These are phyloP conservation scores for Ptychochromis oligacanthus DNA, from an alignment of 2,113 vertebrate genomes.

Conservation along the genomic window DNA sequence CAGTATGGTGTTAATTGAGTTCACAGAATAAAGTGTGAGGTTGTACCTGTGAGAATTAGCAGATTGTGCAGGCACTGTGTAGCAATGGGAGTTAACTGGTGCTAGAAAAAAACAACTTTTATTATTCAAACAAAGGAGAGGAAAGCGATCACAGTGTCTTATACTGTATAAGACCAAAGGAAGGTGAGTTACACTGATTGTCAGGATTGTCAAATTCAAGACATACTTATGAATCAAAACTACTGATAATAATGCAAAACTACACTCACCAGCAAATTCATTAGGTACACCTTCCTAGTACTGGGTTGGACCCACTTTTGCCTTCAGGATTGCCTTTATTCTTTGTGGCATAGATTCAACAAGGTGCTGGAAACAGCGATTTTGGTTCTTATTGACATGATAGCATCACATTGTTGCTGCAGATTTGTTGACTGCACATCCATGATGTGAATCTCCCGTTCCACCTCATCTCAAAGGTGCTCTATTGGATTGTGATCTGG, in stretches of 20 bases:
- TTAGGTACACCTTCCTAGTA: neutral
- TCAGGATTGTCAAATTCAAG: neutral
- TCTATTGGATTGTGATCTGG: neutral
- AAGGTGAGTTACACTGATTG: neutral
- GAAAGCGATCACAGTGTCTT: neutral
- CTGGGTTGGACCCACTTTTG: neutral
- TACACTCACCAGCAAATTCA: neutral
- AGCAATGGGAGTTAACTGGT: slow-evolving; percentile 65
- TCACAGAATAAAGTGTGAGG: slow-evolving; percentile 77
- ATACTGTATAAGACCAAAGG: neutral
- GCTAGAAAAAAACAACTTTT: slow-evolving; percentile 32
- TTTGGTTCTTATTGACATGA: neutral
- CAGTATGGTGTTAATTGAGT: slow-evolving; percentile 82
- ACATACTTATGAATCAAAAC: neutral
- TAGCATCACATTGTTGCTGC: neutral
- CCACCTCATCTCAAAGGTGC: too few species aligned
- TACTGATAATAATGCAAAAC: neutral
- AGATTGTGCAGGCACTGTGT: slow-evolving; percentile 54
- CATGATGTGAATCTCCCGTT: neutral
- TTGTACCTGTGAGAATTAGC: slow-evolving; percentile 80
- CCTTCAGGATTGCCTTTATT: neutral
- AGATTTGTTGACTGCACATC: neutral
- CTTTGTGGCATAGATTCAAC: neutral
- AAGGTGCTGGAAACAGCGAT: neutral
- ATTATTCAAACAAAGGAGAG: slow-evolving; percentile 27